A percentile compares a stretch with the other conserved stretches of the same genome.
Conservation (phyloP, 92 coral and sea anemone genomes). For the Phymanthus crucifer region DNA sequence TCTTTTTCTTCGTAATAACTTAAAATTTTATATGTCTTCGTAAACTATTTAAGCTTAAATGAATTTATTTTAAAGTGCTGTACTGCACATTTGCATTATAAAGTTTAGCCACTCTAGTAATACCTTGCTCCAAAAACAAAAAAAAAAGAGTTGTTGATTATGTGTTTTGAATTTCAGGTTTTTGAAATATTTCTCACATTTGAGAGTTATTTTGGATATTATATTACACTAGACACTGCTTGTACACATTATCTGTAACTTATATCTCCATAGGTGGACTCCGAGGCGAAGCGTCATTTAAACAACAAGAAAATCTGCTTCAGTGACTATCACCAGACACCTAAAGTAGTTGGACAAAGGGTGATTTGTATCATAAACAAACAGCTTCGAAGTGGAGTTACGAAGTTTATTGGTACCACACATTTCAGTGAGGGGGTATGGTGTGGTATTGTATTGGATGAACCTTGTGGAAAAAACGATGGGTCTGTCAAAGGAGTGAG, state of each 20-base stretch:
- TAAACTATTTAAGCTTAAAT: background rate
- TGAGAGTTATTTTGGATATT: background rate
- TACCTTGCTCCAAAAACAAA: background rate
- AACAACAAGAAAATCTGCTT: constrained; percentile 19
- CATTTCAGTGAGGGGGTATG: constrained; percentile 91
- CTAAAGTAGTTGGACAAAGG: constrained; percentile 66
- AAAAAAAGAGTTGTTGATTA: background rate
- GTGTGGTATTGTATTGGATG: constrained; percentile 87
- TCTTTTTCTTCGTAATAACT: too few species aligned
- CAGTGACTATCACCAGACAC: constrained; percentile 29
- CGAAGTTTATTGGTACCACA: constrained; percentile 80
- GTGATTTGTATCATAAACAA: constrained; percentile 85
- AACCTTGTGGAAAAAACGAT: constrained; percentile 94
- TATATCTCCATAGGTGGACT: constrained; percentile 26
- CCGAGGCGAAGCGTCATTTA: constrained; percentile 8
- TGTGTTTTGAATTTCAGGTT: background rate
- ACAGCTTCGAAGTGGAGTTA: constrained; percentile 67
- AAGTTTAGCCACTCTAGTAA: background rate
- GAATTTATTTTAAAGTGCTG: background rate
- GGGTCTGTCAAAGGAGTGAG: constrained; percentile 90
- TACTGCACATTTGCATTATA: background rate
- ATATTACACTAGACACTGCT: constrained; percentile 1
- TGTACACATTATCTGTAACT: background rate
- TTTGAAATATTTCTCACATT: background rate
- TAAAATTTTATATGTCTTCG: background rate